A percentile compares a stretch with the other conserved stretches of the same genome.
phyloP scores from a whole-genome alignment of 2,113 vertebrate species.

The Pterocles burchelli region DNA sequence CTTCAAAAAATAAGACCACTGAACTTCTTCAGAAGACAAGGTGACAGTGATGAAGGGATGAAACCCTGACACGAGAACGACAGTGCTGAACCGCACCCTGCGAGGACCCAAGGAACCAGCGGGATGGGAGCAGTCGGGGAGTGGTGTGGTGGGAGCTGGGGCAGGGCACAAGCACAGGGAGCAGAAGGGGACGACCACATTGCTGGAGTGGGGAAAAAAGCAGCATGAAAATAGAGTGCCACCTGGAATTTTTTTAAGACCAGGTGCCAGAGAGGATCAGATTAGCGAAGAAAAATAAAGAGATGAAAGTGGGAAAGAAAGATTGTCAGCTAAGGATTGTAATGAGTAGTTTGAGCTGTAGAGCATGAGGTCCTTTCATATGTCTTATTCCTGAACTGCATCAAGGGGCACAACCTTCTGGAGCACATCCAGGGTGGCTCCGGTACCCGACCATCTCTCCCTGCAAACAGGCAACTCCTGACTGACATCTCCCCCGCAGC shows the following conservation, averaged over 20 bases:
- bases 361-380: neutral
- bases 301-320: neutral
- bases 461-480: neutral
- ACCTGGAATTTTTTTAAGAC: neutral
- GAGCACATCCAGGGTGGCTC: accelerated
- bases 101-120: neutral
- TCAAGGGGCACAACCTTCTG: neutral
- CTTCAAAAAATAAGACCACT: neutral
- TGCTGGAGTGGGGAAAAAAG: neutral
- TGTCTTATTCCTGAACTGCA: neutral
- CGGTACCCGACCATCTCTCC: accelerated
- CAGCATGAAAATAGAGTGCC: neutral
- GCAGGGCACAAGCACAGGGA: neutral
- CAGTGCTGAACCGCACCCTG: accelerated
- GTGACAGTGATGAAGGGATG: neutral
- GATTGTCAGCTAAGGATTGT: neutral
- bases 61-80: neutral
- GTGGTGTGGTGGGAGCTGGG: neutral
- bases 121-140: neutral
- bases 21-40: neutral
- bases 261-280: neutral
- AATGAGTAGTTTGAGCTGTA: neutral
- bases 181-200: neutral
- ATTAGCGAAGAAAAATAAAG: neutral
- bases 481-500: accelerated